Conservation (phyloP, 2,113 vertebrate species). For the Poecile atricapillus region DNA sequence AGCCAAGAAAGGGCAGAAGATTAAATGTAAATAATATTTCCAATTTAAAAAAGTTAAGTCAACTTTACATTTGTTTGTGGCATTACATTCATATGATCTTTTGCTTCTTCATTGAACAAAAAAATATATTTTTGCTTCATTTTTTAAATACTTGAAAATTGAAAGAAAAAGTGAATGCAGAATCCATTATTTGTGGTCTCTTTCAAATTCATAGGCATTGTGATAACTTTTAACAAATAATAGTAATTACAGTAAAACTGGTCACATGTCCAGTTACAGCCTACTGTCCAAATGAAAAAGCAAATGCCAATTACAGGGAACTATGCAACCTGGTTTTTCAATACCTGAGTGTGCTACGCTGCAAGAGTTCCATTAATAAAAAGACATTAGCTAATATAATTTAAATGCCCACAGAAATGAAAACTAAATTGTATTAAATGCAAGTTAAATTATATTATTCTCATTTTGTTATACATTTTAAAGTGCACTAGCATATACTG, state of each 20-base stretch:
- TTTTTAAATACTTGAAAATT: not conserved
- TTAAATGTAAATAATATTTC: not conserved
- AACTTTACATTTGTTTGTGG: not conserved
- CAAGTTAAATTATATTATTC: not conserved
- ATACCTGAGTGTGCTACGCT: not conserved
- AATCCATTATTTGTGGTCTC: not conserved
- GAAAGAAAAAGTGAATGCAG: not conserved
- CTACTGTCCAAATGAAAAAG: not conserved
- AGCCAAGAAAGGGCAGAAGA: not conserved
- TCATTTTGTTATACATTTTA: not conserved
- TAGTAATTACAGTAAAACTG: not conserved
- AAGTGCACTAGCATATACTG: not conserved
- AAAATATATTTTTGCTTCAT: not conserved
- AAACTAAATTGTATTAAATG: not conserved
- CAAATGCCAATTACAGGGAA: not conserved
- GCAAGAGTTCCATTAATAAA: not conserved
- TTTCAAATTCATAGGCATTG: not conserved
- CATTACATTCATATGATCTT: not conserved
- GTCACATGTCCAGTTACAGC: not conserved
- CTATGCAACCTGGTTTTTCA: not conserved
- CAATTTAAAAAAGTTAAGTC: not conserved
- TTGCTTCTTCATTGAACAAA: not conserved
- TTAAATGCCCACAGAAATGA: not conserved
- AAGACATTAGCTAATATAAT: not conserved
- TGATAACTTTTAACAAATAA: not conserved